phyloP scores from a whole-genome alignment of 1,140 invertebrate species.

The Arion vulgaris region DNA sequence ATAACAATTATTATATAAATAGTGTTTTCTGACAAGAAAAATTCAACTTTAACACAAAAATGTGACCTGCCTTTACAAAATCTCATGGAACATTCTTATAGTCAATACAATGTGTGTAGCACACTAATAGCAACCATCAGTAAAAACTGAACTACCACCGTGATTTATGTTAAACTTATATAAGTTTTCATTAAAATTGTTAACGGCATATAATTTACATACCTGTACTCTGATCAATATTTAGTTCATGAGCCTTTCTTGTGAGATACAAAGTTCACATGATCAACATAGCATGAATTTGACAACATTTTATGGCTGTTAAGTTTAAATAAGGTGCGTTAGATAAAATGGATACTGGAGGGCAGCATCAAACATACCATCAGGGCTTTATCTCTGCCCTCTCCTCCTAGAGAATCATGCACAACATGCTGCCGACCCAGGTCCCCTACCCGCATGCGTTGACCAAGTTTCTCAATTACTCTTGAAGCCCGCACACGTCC shows the following conservation, averaged over 20 bases:
- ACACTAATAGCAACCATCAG: background rate
- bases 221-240: background rate
- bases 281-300: background rate
- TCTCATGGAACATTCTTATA: no score
- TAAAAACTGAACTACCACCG: background rate
- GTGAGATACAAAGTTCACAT: background rate
- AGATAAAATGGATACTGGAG: background rate
- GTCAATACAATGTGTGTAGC: background rate
- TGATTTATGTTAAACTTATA: background rate
- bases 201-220: background rate
- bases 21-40: no score
- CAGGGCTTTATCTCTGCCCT: constrained; percentile 69
- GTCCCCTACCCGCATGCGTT: constrained; percentile 68
- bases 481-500: constrained; percentile 57
- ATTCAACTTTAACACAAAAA: no score
- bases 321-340: constrained; percentile 8
- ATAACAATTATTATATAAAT: no score
- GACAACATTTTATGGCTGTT: background rate
- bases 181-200: background rate
- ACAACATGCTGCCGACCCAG: constrained; percentile 62
- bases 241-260: background rate
- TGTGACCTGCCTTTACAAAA: no score
- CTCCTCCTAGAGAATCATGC: constrained; percentile 58
- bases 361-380: constrained; percentile 63
- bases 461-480: constrained; percentile 61